Base-by-base conservation (phyloP, 2,888 invertebrate genomes). In the Allophyes oxyacanthae region DNA sequence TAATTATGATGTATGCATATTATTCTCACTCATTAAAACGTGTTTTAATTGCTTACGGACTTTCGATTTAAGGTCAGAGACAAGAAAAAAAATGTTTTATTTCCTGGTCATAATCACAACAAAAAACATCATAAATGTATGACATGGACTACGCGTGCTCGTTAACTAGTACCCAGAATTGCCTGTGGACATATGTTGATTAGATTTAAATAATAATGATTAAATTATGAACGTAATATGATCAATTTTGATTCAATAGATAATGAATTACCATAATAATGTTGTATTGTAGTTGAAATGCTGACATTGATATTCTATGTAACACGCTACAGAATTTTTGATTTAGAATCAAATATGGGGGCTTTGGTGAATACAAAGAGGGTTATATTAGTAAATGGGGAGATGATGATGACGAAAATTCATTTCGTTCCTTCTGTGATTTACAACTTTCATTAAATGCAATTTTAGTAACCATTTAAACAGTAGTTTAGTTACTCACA, bases 31-130 rank as follows among this genome's bases (percentile, higher is more conserved):
- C 37, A 69, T 74, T 69, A 61, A 71, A 64, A 61, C 73, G 6
- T 11, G 73, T 72, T 69, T 72, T 75, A 72, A 74, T 74, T 74
- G 65, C 73, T 72, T 74, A 59, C 63, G 61, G 63, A 74, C 76
- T 74, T 74, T 74, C 74, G 61, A 75, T 75, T 66, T 72, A 57
- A 75, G 69, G 65, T 64, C 61, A 55, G 14, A 45, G 69, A 75
- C 69, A 75, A 65, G 60, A 65, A 63, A 72, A 73, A 72, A 62
- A 36, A 46, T 4, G 43, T 33, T 42, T 36, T 59, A 75, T 72
- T 74, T 74, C 74, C 74, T 75, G 73, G 73, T 75, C 44, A 37
- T 13, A 45, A 58, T 75, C 44, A 37, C 15, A 45, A 58, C 41
- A 74, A 74, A 74, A 72, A 74, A 52, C 6, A 9, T 14, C 40